Conservation (phyloP, 2,113 vertebrate genomes). For the Jaculus jaculus region DNA sequence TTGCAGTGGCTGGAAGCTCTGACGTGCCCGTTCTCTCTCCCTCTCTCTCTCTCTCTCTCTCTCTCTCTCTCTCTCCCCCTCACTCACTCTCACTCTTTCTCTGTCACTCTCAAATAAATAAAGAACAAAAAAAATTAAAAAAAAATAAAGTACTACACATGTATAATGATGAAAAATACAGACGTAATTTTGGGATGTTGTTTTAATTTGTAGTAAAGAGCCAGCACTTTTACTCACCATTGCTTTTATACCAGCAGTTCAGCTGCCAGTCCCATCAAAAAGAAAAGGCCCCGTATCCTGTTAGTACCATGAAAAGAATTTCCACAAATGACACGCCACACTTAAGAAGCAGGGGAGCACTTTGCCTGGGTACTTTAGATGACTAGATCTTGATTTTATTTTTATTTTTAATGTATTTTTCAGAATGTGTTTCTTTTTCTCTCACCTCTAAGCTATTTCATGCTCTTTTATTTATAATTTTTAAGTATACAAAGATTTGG, state of each 20-base stretch:
- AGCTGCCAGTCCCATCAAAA: not conserved
- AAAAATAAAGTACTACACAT: not conserved
- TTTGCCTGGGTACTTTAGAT: not conserved
- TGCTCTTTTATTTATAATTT: conserved; percentile 45
- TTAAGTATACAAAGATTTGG: conserved; percentile 33
- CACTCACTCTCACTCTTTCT: too few relatives aligned
- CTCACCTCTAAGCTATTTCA: conserved; percentile 38
- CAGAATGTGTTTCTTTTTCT: conserved; percentile 6
- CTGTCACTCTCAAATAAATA: too few relatives aligned
- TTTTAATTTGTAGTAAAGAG: not conserved
- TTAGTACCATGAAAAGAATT: not conserved
- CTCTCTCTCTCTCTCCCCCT: too few relatives aligned
- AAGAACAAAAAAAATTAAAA: too few relatives aligned
- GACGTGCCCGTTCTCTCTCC: too few relatives aligned
- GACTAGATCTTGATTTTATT: not conserved
- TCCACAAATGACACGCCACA: not conserved
- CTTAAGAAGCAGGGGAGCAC: not conserved
- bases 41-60: too few relatives aligned
- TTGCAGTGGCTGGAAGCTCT: too few relatives aligned
- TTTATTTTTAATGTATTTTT: not conserved
- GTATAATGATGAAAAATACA: not conserved
- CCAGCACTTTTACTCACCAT: not conserved
- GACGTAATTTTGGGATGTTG: not conserved
- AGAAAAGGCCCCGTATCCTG: not conserved
- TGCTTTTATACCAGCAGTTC: not conserved